Conservation (phyloP, 1,140 invertebrate species). For the Maconellicoccus hirsutus region DNA sequence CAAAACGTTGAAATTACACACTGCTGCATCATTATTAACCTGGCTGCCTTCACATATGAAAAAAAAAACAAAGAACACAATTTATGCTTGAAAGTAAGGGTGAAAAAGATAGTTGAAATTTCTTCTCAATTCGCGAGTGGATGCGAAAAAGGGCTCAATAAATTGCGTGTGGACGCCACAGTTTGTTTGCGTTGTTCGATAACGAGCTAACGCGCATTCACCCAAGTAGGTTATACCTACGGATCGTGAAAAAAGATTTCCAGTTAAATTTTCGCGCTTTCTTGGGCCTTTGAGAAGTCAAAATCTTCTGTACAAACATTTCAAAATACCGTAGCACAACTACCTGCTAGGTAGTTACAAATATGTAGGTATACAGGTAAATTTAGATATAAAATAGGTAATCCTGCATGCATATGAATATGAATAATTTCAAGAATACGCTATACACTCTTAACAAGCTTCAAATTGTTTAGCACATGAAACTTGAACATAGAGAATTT, state of each 20-base stretch:
- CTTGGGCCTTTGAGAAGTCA: neutral
- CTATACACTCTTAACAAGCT: too few species aligned
- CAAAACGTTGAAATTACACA: neutral
- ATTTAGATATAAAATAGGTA: too few species aligned
- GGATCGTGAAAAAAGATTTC: neutral
- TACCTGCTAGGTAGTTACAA: too few species aligned
- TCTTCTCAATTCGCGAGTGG: neutral
- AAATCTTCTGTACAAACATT: neutral
- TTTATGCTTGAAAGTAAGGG: neutral
- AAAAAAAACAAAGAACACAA: neutral
- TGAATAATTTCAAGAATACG: too few species aligned
- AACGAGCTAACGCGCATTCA: neutral
- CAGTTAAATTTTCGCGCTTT: neutral
- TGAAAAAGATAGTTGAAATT: neutral
- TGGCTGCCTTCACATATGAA: too few species aligned
- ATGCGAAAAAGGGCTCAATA: neutral
- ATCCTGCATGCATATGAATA: too few species aligned
- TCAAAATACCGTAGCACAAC: neutral
- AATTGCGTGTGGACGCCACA: neutral
- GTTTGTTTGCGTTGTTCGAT: neutral
- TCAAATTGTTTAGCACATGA: too few species aligned
- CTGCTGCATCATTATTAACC: neutral
- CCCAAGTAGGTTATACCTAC: constrained; percentile 2
- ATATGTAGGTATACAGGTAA: too few species aligned
- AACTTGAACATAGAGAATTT: too few species aligned